Conservation (phyloP, 2,888 invertebrate genomes). For the Eumerus sabulonum region DNA sequence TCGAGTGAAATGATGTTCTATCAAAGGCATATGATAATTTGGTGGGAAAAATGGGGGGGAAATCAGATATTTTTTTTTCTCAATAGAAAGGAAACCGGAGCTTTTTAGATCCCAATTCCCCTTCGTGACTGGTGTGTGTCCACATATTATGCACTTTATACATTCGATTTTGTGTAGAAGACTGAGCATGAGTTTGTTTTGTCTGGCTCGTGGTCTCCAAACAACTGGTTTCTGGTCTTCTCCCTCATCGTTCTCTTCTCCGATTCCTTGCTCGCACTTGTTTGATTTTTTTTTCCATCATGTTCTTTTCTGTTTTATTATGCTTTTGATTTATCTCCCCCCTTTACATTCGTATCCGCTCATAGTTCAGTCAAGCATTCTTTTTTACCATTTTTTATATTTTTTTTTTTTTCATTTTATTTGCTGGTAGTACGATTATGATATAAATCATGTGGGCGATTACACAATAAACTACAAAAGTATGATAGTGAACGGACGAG, state of each 20-base stretch:
- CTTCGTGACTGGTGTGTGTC: too few relatives aligned
- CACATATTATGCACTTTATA: too few relatives aligned
- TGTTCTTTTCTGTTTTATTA: background rate
- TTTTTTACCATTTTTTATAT: too few relatives aligned
- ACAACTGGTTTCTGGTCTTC: conserved; percentile 37
- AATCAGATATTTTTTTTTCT: too few relatives aligned
- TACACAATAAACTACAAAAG: conserved; percentile 63
- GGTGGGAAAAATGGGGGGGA: too few relatives aligned
- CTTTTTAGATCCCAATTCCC: too few relatives aligned
- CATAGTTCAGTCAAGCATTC: conserved; percentile 16
- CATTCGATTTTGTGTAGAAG: conserved; percentile 7
- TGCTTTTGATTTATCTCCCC: conserved; percentile 32
- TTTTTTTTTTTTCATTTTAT: conserved; percentile 17
- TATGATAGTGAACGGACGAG: conserved; percentile 36
- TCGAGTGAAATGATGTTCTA: too few relatives aligned
- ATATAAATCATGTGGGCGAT: conserved; percentile 65
- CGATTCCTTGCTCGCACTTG: background rate
- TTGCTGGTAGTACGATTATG: conserved; percentile 50
- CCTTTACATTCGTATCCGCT: conserved; percentile 18
- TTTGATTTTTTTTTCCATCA: conserved; percentile 4
- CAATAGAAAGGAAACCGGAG: too few relatives aligned
- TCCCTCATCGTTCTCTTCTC: conserved; percentile 2
- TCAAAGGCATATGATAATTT: too few relatives aligned
- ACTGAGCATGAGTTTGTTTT: conserved; percentile 52
- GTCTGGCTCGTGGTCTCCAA: conserved; percentile 41